Conservation (phyloP, 2,888 invertebrate species). For the Ichneumoninae sp. region DNA sequence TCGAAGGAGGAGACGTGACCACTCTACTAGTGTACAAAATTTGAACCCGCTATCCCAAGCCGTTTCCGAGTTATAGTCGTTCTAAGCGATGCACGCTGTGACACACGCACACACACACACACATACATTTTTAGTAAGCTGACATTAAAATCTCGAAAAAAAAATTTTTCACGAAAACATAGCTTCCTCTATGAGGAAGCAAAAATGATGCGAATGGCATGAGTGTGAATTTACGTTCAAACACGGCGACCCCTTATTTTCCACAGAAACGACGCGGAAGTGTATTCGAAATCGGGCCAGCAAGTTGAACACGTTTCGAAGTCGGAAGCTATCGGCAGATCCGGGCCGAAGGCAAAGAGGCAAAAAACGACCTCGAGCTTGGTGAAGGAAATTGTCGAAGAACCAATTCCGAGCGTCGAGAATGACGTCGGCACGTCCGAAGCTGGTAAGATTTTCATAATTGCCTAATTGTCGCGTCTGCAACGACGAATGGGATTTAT, state of each 20-base stretch:
- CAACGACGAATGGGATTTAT: background rate
- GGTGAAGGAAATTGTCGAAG: slow-evolving; percentile 18
- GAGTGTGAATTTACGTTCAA: too few relatives aligned
- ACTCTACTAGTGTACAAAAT: too few relatives aligned
- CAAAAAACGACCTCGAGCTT: background rate
- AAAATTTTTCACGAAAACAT: too few relatives aligned
- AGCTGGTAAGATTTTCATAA: slow-evolving; percentile 26
- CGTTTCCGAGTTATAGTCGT: too few relatives aligned
- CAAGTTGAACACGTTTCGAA: background rate
- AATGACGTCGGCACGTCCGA: slow-evolving; percentile 31
- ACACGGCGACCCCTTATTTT: background rate
- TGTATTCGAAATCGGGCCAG: slow-evolving; percentile 4
- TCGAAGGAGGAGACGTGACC: too few relatives aligned
- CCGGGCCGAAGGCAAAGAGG: slow-evolving; percentile 27
- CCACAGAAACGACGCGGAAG: slow-evolving; percentile 20
- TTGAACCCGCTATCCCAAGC: too few relatives aligned
- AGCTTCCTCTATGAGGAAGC: too few relatives aligned
- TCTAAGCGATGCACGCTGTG: too few relatives aligned
- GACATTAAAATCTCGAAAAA: too few relatives aligned
- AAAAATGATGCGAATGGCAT: too few relatives aligned
- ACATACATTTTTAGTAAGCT: too few relatives aligned
- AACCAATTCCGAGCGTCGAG: background rate
- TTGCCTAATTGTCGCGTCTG: background rate
- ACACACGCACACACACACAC: too few relatives aligned
- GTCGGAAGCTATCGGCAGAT: slow-evolving; percentile 16